phyloP scores from a whole-genome alignment of 2,888 invertebrate species.

The Yponomeuta sedellus region DNA sequence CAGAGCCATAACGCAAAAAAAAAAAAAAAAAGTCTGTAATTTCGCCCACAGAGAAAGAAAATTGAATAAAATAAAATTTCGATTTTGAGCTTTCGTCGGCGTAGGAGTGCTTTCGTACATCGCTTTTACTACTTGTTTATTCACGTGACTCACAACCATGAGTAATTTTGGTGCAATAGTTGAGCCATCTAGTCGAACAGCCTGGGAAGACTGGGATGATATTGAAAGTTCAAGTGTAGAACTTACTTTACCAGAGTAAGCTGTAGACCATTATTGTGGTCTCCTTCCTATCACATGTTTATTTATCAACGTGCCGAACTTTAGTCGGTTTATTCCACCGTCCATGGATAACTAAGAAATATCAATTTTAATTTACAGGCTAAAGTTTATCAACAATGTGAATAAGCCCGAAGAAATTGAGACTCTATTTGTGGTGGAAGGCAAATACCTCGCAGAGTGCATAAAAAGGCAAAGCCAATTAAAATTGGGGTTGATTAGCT shows the following conservation, averaged over 20 bases:
- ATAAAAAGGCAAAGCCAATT: conserved; percentile 34
- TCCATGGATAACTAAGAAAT: not conserved
- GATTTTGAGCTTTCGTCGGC: too few relatives aligned
- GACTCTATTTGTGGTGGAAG: conserved; percentile 56
- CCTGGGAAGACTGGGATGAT: conserved; percentile 71
- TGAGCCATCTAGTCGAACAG: conserved; percentile 54
- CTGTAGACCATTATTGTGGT: not conserved
- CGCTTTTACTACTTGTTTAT: too few relatives aligned
- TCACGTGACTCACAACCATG: not conserved
- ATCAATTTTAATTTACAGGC: conserved; percentile 34
- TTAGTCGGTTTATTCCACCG: not conserved
- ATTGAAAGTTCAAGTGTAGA: conserved; percentile 16
- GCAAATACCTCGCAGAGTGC: conserved; percentile 52
- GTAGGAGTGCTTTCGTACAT: too few relatives aligned
- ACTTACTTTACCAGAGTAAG: not conserved
- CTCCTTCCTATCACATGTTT: not conserved
- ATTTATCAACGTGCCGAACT: not conserved
- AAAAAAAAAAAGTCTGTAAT: too few relatives aligned
- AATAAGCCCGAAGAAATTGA: conserved; percentile 37
- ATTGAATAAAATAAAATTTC: too few relatives aligned
- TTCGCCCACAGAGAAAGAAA: too few relatives aligned
- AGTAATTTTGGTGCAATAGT: conserved; percentile 58
- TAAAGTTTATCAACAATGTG: conserved; percentile 39
- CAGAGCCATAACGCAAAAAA: too few relatives aligned
- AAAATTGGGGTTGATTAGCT: conserved; percentile 41